Evolutionary conservation across 2,113 vertebrate species (phyloP), one percentile per base, ranked within the genome.

Genomic region (Dromaius novaehollandiae): DNA sequence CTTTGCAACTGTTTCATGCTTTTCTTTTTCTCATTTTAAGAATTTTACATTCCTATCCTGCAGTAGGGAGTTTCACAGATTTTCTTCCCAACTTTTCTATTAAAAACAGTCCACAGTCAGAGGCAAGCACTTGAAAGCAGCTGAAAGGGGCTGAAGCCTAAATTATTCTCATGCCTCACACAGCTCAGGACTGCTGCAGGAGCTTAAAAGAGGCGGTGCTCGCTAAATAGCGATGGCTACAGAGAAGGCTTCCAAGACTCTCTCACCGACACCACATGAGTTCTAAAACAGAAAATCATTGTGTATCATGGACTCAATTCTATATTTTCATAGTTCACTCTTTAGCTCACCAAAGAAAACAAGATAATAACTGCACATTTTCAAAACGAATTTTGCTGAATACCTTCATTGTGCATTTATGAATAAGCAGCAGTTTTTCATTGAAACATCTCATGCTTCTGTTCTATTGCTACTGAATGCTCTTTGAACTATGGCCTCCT

Each of bases 371-470:
- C 56, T 40, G 20, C n/a, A 65, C 2, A 0, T 64, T 91, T 86
- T 61, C 69, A 88, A 78, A 61, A 77, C 11, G 3, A 32, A 5
- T 82, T 74, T 84, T 80, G 32, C 51, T 96, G 58, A 96, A 96
- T 92, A 38, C 51, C 15, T 65, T 89, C 81, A 89, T 93, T 96
- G 91, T 95, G 42, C 18, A 5, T 15, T 9, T 65, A 87, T 93
- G 86, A 95, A 94, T 82, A 76, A 79, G 34, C 50, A 70, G 36
- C 2, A 58, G 8, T 21, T 71, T 90, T 91, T 55, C 50, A 51
- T 6, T 63, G 77, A 90, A 86, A 78, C 8, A 6, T 63, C 34
- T 69, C 64, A 55, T 70, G 68, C 70, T 88, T 91, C 55, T 4
- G 7, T 63, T 66, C 53, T 4, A 16, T 7, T 0, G 56, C 88